These are phyloP conservation scores for Ceyx erithaca DNA, from an alignment of 2,797 vertebrate species.

Conservation along the genomic window DNA sequence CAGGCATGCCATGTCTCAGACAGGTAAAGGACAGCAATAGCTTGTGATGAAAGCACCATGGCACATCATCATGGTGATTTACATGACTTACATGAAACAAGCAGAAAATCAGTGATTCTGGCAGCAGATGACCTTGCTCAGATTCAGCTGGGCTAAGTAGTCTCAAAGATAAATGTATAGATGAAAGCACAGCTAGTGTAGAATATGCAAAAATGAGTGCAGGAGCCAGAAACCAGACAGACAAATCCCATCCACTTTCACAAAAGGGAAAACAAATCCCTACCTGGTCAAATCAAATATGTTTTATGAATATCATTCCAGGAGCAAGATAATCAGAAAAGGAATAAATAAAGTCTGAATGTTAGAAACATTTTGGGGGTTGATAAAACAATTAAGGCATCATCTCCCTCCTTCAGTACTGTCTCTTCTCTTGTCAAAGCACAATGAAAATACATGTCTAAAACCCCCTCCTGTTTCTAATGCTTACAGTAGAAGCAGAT, in stretches of 20 bases:
- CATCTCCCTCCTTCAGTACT: not conserved
- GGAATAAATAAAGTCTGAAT: not conserved
- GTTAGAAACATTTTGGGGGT: not conserved
- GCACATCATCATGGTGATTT: not conserved
- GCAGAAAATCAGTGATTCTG: not conserved
- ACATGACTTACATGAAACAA: not conserved
- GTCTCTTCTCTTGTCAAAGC: not conserved
- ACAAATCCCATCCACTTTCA: not conserved
- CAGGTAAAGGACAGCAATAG: too few relatives aligned
- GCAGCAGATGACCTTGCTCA: not conserved
- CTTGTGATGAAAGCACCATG: too few relatives aligned
- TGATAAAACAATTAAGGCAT: not conserved
- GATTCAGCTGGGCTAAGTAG: not conserved
- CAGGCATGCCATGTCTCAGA: too few relatives aligned
- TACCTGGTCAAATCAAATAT: not conserved
- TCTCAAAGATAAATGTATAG: not conserved
- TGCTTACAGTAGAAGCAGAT: not conserved
- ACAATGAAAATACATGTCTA: not conserved
- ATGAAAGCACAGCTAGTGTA: not conserved
- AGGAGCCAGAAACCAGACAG: not conserved
- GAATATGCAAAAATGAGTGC: not conserved
- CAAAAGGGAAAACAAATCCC: not conserved
- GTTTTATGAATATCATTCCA: not conserved
- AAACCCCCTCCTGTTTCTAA: not conserved
- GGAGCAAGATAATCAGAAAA: not conserved